These are phyloP conservation scores for Scrobipalpa costella DNA, from an alignment of 2,888 invertebrate species.

Conservation along the genomic window DNA sequence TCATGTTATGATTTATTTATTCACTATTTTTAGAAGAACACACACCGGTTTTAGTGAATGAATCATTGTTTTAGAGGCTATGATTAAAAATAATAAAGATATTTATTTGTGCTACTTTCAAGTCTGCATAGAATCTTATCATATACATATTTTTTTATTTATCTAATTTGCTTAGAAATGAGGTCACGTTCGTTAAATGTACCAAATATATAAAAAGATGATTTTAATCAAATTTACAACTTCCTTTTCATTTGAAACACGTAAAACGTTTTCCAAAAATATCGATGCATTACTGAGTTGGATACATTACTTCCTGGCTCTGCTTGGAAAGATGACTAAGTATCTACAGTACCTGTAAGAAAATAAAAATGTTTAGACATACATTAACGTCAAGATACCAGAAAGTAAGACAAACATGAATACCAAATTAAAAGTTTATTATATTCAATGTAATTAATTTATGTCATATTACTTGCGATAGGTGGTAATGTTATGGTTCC, in stretches of 20 bases:
- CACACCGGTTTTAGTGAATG: background rate
- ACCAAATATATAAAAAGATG: too few relatives aligned
- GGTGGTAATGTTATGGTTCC: too few relatives aligned
- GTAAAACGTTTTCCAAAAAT: conserved; percentile 22
- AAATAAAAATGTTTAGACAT: background rate
- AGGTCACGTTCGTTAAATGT: too few relatives aligned
- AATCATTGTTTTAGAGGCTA: background rate
- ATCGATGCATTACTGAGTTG: conserved; percentile 22
- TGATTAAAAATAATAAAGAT: too few relatives aligned
- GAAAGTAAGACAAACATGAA: background rate
- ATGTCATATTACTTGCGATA: too few relatives aligned
- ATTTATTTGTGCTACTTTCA: too few relatives aligned
- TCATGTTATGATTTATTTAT: conserved; percentile 21
- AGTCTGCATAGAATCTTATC: too few relatives aligned
- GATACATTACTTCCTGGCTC: conserved; percentile 24
- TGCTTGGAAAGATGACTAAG: conserved; percentile 2
- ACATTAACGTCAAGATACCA: background rate
- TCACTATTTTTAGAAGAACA: conserved; percentile 9
- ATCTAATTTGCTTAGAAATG: too few relatives aligned
- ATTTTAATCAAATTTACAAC: background rate
- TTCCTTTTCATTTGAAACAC: conserved; percentile 15
- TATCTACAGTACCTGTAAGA: conserved; percentile 18
- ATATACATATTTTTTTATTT: too few relatives aligned
- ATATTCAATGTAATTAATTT: too few relatives aligned
- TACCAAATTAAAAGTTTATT: background rate